These are phyloP conservation scores for Hirtodrosophila alboralis DNA, from an alignment of 2,888 invertebrate species.

Conservation along the genomic window DNA sequence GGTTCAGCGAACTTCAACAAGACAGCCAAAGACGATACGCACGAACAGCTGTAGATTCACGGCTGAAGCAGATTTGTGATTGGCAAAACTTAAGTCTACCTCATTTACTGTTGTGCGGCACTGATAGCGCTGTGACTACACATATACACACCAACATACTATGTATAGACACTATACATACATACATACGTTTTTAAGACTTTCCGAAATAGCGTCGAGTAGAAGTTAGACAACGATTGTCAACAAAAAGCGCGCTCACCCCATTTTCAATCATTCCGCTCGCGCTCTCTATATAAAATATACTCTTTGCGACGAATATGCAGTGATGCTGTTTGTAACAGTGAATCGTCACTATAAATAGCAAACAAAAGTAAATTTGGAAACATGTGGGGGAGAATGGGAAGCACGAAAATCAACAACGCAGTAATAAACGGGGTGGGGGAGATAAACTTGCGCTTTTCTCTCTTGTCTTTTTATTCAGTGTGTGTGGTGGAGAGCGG, in stretches of 20 bases:
- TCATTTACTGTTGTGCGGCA: conserved; percentile 35
- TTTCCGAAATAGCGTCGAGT: conserved; percentile 21
- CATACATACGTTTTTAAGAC: conserved; percentile 16
- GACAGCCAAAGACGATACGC: conserved; percentile 13
- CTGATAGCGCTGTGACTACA: conserved; percentile 41
- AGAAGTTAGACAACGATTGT: conserved; percentile 29
- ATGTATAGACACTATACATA: neutral
- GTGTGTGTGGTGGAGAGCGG: conserved; percentile 37
- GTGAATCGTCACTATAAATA: conserved; percentile 63
- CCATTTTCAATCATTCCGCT: conserved; percentile 5
- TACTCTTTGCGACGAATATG: conserved; percentile 2
- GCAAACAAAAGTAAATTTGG: conserved; percentile 56
- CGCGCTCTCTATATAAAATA: neutral
- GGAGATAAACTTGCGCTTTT: neutral
- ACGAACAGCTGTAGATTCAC: conserved; percentile 21
- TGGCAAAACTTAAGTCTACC: conserved; percentile 17
- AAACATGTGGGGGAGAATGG: conserved; percentile 34
- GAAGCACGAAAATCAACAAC: conserved; percentile 42
- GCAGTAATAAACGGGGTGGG: conserved; percentile 44
- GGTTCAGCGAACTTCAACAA: conserved; percentile 53
- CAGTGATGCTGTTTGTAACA: conserved; percentile 30
- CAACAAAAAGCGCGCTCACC: conserved; percentile 36
- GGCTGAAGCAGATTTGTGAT: conserved; percentile 17
- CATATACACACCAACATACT: neutral
- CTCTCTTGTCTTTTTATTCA: conserved; percentile 5